phyloP scores from a whole-genome alignment of 2,113 vertebrate species.

The Anas platyrhynchos region DNA sequence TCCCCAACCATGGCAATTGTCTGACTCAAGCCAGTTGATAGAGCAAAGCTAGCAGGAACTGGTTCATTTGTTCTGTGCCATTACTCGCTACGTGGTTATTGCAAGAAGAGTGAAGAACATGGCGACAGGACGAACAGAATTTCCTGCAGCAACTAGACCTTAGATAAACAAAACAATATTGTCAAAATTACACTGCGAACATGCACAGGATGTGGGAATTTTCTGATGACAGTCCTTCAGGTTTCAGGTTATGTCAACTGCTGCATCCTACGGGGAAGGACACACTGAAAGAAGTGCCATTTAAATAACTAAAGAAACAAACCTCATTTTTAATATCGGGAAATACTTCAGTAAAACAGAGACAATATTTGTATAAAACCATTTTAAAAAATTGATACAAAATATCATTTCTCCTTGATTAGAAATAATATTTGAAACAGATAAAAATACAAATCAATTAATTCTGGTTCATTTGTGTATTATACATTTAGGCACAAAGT shows the following conservation, averaged over 20 bases:
- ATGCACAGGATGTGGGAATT: not conserved
- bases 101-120: not conserved
- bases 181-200: not conserved
- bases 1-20: not conserved
- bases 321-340: not conserved
- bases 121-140: not conserved
- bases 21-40: not conserved
- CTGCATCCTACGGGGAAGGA: not conserved
- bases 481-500: too few relatives aligned
- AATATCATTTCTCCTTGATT: not conserved
- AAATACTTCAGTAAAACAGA: not conserved
- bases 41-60: not conserved
- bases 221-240: not conserved
- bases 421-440: not conserved
- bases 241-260: not conserved
- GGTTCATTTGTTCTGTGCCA: not conserved
- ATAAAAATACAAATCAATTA: not conserved
- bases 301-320: not conserved
- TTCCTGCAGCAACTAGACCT: not conserved
- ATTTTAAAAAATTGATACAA: not conserved
- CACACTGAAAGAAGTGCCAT: not conserved
- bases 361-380: not conserved
- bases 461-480: too few relatives aligned
- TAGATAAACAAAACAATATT: not conserved
- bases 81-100: rapidly evolving